phyloP scores from a whole-genome alignment of 2,888 invertebrate species.

The Thymelicus acteon region DNA sequence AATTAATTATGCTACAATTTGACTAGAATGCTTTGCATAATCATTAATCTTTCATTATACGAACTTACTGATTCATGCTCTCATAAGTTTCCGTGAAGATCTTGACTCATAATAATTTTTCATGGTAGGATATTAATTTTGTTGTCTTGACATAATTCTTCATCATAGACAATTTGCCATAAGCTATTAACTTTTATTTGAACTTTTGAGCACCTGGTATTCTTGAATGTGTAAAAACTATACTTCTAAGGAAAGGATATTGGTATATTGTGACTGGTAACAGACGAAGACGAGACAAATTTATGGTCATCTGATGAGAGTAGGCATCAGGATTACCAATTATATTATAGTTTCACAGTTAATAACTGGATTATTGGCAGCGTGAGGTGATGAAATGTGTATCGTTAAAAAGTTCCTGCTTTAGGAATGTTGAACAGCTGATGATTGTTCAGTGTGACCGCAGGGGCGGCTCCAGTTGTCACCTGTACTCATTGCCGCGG shows the following conservation, averaged over 20 bases:
- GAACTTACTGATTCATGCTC: background rate
- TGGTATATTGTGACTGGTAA: too few relatives aligned
- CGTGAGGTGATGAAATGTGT: background rate
- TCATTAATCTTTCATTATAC: conserved; percentile 4
- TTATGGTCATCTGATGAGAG: too few relatives aligned
- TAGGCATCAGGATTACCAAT: too few relatives aligned
- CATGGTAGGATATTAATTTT: background rate
- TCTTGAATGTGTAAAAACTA: background rate
- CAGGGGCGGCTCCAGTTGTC: conserved; percentile 78
- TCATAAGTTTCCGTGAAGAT: background rate
- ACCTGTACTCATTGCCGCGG: conserved; percentile 75
- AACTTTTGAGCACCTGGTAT: background rate
- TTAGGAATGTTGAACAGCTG: conserved; percentile 26
- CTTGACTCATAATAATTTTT: background rate
- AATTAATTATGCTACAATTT: conserved; percentile 25
- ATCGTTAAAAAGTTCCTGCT: background rate
- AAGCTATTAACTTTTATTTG: background rate
- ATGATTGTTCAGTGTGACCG: conserved; percentile 50
- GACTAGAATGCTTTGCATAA: background rate
- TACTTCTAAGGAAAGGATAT: background rate
- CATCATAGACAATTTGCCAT: background rate
- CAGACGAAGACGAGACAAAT: too few relatives aligned
- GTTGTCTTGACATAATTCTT: background rate
- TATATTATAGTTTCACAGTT: too few relatives aligned
- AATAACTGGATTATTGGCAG: too few relatives aligned